Evolutionary conservation across 2,888 invertebrate genomes (phyloP), one percentile per base, ranked within the genome.

Genomic region (Psylliodes chrysocephalus): DNA sequence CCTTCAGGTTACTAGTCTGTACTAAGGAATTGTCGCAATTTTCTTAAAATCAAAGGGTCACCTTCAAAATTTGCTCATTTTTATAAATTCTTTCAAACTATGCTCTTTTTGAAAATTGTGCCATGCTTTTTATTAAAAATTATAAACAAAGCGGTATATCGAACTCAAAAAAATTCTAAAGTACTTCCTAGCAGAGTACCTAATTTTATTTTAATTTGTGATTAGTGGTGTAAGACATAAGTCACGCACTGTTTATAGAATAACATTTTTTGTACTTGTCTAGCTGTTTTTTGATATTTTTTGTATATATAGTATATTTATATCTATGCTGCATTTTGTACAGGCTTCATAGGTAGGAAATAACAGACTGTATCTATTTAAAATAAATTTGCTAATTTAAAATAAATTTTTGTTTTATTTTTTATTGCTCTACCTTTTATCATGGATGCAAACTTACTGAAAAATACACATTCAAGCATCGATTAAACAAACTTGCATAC

Each of bases 281-380:
- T 63, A 72, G 72, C 72, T 67, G 67, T 77, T 78, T 77, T 74
- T 78, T 75, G 72, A 76, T 77, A 77, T 78, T 75, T 76, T 75
- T 72, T 76, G 76, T 79, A 78, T 76, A 79, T 79, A 80, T 65
- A 60, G 64, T 63, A 80, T 69, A 64, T 67, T 63, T 67, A 67
- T 69, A 69, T 73, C 72, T 78, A 74, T 70, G 74, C 78, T 76
- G 77, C 74, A 76, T 78, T 80, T 81, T 82, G 81, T 81, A 81
- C 79, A 81, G 79, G 81, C 80, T 81, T 81, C 49, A 28, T 49
- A 49, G 77, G 76, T 78, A 80, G 79, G 78, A 74, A 76, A 79
- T 77, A 77, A 80, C 78, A 79, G 79, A 81, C 81, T 81, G 81
- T 81, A 81, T 79, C 79, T 79, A 80, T 77, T 78, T 76, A 77